Base-by-base conservation (phyloP, 2,888 invertebrate genomes). In the Auanema freiburgensis region DNA sequence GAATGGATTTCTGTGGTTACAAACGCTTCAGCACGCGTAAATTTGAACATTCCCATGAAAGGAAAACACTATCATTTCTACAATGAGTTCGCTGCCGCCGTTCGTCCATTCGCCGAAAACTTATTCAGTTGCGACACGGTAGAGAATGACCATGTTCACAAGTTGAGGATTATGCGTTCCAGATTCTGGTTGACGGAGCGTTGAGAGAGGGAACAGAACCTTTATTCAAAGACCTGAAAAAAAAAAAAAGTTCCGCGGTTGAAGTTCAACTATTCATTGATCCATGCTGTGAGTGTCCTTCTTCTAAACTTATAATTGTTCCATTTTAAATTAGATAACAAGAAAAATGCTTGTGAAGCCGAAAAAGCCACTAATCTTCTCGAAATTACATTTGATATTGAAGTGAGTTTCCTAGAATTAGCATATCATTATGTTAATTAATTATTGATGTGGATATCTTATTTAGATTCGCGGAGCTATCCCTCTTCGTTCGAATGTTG, bases 1-100 rank as follows among this genome's bases (percentile, higher is more conserved):
- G 73, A 73, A 62, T 73, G 73, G 73, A 66, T 73, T 25, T 73
- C 73, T 2, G 25, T 73, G n/a, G 70, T 73, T 2, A 63, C 73
- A 6, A 73, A 73, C 40, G 68, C 73, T 18, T 73, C 73, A 12
- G 69, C 70, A 2, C 53, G 68, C 23, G 60, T 73, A 8, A 63
- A 65, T 3, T 58, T 66, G 18, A 71, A 73, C 25, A 70, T 73
- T 6, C 67, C 70, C 14, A 21, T 53, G 8, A 16, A 50, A 1
- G 64, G 58, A 10, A 59, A 60, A 18, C 59, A 63, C 8, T 24
- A 63, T n/a, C 73, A 76, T 23, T 76, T 76, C 55, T 73, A 76
- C 33, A 63, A 66, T 12, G 73, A 76, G 54, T 66, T 76, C 50
- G 61, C 61, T 12, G 57, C 66, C 12, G 69, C 73, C 16, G 62